Evolutionary conservation across 2,113 vertebrate species (phyloP).

Genomic region (Rattus rattus): DNA sequence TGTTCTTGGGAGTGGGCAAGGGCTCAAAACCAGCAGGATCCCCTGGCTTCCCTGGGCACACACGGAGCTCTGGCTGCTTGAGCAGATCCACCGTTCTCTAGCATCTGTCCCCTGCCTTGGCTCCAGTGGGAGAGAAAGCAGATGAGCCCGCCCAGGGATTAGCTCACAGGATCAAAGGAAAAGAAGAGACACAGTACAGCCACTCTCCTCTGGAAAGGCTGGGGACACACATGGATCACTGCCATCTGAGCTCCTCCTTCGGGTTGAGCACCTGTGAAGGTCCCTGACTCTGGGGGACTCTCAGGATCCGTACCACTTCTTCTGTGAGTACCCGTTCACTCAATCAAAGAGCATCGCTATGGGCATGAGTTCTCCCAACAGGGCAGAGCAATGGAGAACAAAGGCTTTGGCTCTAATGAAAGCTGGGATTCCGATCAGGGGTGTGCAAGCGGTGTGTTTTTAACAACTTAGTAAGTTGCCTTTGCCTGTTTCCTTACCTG

Average conservation of each 20-base stretch:
- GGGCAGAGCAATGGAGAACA: accelerated
- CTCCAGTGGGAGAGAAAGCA: neutral
- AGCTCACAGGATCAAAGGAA: neutral
- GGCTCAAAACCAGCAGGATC: neutral
- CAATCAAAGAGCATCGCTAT: neutral
- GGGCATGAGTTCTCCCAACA: no score
- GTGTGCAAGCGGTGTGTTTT: accelerated
- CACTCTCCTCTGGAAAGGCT: neutral
- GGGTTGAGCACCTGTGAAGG: neutral
- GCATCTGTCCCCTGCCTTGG: neutral
- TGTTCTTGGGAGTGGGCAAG: neutral
- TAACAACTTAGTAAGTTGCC: no score
- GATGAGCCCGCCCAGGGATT: neutral
- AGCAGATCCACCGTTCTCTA: neutral
- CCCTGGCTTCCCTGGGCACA: neutral
- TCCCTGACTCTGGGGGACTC: neutral
- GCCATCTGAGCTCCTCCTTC: neutral
- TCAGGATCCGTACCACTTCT: neutral
- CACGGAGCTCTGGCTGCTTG: no score
- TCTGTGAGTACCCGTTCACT: accelerated
- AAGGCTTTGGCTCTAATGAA: accelerated
- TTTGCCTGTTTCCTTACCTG: neutral
- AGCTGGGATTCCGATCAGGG: accelerated
- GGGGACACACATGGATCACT: neutral
- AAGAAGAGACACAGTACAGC: no score